phyloP scores from a whole-genome alignment of 2,797 vertebrate genomes.

The Lindbergichthys nudifrons region DNA sequence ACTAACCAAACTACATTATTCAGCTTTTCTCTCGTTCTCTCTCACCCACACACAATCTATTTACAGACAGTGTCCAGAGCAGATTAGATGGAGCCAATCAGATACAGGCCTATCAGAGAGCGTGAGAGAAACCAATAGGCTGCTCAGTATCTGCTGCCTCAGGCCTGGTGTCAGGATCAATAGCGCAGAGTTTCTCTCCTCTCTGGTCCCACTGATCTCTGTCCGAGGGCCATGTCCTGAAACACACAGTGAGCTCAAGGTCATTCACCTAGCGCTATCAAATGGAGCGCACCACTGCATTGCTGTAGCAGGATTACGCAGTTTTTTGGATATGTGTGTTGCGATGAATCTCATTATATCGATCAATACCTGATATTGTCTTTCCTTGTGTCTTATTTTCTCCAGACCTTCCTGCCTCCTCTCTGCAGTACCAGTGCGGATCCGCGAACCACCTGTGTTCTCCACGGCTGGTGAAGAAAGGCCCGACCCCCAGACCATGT shows the following conservation, averaged over 20 bases:
- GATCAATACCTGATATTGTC: slow-evolving; percentile 36
- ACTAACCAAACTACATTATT: neutral
- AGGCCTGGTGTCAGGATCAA: slow-evolving; percentile 45
- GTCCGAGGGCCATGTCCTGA: slow-evolving; percentile 25
- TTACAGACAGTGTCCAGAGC: slow-evolving; percentile 28
- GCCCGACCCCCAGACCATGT: slow-evolving; percentile 80
- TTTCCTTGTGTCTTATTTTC: slow-evolving; percentile 9
- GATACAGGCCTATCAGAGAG: slow-evolving; percentile 40
- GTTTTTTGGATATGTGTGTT: neutral
- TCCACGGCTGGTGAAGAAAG: slow-evolving; percentile 77
- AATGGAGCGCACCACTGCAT: slow-evolving; percentile 22
- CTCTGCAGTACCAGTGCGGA: slow-evolving; percentile 83
- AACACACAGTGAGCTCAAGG: slow-evolving; percentile 62
- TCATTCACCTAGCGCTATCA: slow-evolving; percentile 35
- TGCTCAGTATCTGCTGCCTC: slow-evolving; percentile 42
- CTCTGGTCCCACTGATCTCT: slow-evolving; percentile 25
- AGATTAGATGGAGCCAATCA: slow-evolving; percentile 46
- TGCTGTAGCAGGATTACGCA: slow-evolving; percentile 16
- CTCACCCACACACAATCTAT: slow-evolving; percentile 21
- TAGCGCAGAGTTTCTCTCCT: slow-evolving; percentile 41
- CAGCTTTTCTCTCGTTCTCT: neutral
- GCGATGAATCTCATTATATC: slow-evolving; percentile 14
- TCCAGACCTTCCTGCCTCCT: slow-evolving; percentile 82
- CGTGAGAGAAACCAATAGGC: slow-evolving; percentile 42
- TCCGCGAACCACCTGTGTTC: slow-evolving; percentile 80